Evolutionary conservation across 2,113 vertebrate genomes (phyloP), one percentile per base, ranked within the genome.

Genomic region (Cromileptes altivelis): DNA sequence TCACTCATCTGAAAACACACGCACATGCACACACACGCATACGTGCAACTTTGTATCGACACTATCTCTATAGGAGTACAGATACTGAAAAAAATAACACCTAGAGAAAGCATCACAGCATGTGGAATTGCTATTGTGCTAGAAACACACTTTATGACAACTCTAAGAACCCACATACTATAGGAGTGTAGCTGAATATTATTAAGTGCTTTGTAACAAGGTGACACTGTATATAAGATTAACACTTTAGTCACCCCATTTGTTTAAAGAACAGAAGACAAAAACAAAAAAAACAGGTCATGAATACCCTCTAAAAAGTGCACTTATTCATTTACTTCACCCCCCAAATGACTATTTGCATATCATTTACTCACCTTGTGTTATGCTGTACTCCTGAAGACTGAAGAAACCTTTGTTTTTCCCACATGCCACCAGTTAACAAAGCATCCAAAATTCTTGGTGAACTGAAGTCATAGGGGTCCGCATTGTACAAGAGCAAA

Each of bases 1-100:
- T 82, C 63, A 80, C 57, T 71, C 33, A 56, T n/a, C 30, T 4
- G 55, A 45, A 68, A 40, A 68, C 19, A 27, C 23, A 74, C 50
- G 55, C 70, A 8, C 15, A 50, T 19, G 47, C 8, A 65, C 10
- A 60, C 25, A n/a, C 6, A 18, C 67, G 61, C 21, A 56, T 7
- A 37, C 33, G 7, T 7, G 6, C 33, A 37, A 50, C 55, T 53
- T 1, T 0, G 0, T 9, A n/a, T 33, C 23, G 33, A 49, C 10
- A 33, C 7, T n/a, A 60, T 18, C 8, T 62, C 14, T 53, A 47
- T 18, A 15, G 33, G 19, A 23, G 19, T 15, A 21, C 5, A 62
- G 19, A 25, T 17, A 33, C 12, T 19, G 67, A 42, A 6, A 62
- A 0, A 65, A 19, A 23, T 19, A 9, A 18, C 49, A 18, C 0